Evolutionary conservation across 2,113 vertebrate species (phyloP).

Genomic region (Struthidea cinerea): DNA sequence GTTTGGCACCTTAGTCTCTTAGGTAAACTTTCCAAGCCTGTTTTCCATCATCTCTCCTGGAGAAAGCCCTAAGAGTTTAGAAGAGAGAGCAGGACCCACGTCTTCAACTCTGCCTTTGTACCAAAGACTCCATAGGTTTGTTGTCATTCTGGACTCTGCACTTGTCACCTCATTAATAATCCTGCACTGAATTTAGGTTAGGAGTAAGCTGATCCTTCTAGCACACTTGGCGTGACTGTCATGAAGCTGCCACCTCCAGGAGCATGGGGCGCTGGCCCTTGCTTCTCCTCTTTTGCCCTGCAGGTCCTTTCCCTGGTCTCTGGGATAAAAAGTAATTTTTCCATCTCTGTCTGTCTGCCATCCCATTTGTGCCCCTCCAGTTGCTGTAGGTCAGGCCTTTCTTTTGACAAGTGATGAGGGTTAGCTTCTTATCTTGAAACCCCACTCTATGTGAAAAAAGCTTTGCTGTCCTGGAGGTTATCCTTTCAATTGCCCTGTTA

Average conservation of each 20-base stretch:
- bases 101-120: not conserved
- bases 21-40: not conserved
- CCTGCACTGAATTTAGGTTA: not conserved
- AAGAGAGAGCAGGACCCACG: not conserved
- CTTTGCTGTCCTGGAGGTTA: not conserved
- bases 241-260: not conserved
- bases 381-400: not conserved
- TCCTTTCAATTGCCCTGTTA: not conserved
- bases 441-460: not conserved
- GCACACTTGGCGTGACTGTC: rapidly evolving
- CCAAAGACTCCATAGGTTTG: not conserved
- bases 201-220: not conserved
- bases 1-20: not conserved
- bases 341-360: not conserved
- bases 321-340: not conserved
- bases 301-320: not conserved
- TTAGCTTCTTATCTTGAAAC: not conserved
- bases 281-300: not conserved
- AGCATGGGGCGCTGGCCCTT: not conserved
- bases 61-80: not conserved
- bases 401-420: not conserved
- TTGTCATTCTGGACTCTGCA: not conserved
- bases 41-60: not conserved
- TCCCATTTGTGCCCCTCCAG: not conserved
- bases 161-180: slow-evolving; percentile 10